These are phyloP conservation scores for Steatornis caripensis DNA, from an alignment of 2,113 vertebrate genomes.

Conservation along the genomic window DNA sequence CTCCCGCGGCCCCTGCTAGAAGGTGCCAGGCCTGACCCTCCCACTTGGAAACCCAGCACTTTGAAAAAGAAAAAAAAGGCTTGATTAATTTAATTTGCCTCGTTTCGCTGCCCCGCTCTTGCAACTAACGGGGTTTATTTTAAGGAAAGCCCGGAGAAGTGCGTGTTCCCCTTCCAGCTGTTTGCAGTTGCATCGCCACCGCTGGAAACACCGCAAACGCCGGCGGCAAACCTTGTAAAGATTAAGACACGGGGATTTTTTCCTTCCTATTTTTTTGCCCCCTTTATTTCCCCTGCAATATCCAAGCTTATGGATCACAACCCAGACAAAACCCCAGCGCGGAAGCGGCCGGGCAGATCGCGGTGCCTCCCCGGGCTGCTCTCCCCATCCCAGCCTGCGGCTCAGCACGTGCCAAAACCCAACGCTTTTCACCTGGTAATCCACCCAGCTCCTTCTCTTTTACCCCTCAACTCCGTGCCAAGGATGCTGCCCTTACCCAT, in stretches of 20 bases:
- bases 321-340: rapidly evolving
- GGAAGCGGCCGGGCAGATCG: rapidly evolving
- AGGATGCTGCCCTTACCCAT: background rate
- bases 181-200: background rate
- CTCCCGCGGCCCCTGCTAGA: background rate
- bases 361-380: rapidly evolving
- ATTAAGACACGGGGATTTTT: rapidly evolving
- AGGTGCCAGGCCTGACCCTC: background rate
- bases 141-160: background rate
- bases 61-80: background rate
- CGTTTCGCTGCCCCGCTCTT: background rate
- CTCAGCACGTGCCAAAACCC: rapidly evolving
- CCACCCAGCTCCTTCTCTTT: rapidly evolving
- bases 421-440: rapidly evolving
- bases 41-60: rapidly evolving
- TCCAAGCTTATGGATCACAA: rapidly evolving
- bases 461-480: rapidly evolving
- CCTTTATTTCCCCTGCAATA: background rate
- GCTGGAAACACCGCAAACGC: rapidly evolving
- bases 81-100: background rate
- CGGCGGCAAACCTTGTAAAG: rapidly evolving
- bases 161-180: rapidly evolving
- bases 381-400: background rate
- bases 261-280: rapidly evolving
- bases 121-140: rapidly evolving